Conservation (phyloP, 2,113 vertebrate species). For the Corydoras sp. region DNA sequence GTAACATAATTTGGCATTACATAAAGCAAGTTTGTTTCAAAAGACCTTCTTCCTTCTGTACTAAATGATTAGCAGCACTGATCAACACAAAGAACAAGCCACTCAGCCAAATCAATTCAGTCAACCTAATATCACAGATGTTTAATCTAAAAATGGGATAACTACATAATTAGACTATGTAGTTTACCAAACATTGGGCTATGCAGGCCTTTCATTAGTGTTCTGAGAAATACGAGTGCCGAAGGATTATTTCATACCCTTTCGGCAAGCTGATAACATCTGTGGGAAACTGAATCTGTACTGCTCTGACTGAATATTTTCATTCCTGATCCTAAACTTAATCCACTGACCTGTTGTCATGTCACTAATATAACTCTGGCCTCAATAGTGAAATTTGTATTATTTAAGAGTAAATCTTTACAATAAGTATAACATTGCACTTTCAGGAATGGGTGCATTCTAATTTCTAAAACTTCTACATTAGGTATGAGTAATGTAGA, state of each 20-base stretch:
- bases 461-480: too few relatives aligned
- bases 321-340: too few relatives aligned
- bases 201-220: slow-evolving; percentile 29
- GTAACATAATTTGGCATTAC: slow-evolving; percentile 5
- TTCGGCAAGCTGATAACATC: not conserved
- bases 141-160: slow-evolving; percentile 20
- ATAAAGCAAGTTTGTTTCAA: slow-evolving; percentile 6
- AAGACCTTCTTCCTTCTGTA: slow-evolving; percentile 15
- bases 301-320: too few relatives aligned
- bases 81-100: slow-evolving; percentile 1
- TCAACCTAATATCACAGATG: slow-evolving; percentile 17
- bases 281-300: too few relatives aligned
- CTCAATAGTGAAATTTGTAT: too few relatives aligned
- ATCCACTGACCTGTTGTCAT: too few relatives aligned
- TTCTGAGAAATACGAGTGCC: not conserved
- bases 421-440: too few relatives aligned
- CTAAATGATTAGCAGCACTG: slow-evolving; percentile 9
- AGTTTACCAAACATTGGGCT: slow-evolving; percentile 9
- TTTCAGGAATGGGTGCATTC: too few relatives aligned
- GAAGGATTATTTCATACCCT: slow-evolving; percentile 5
- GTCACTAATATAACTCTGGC: too few relatives aligned
- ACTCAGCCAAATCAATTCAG: not conserved
- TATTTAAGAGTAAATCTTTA: too few relatives aligned
- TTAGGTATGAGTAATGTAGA: too few relatives aligned
- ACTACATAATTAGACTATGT: slow-evolving; percentile 31